A percentile compares a stretch with the other conserved stretches of the same genome.
phyloP scores from a whole-genome alignment of 2,888 invertebrate genomes.

The Oithona nana region DNA sequence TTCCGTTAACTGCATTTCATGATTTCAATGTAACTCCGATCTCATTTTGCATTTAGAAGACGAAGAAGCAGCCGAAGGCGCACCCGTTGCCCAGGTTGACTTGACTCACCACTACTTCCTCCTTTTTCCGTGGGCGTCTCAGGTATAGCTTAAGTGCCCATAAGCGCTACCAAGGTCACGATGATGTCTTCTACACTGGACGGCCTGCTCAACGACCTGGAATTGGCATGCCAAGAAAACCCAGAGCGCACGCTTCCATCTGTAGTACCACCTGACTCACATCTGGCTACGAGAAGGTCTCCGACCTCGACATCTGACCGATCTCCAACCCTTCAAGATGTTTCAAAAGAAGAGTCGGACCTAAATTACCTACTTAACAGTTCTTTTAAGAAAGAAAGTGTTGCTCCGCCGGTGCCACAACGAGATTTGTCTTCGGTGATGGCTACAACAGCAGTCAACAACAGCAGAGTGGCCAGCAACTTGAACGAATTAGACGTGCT shows the following conservation, averaged over 20 bases:
- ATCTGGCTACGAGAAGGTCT: not conserved
- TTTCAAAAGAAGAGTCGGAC: too few relatives aligned
- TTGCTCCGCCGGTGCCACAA: not conserved
- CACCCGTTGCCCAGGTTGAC: not conserved
- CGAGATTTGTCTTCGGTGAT: not conserved
- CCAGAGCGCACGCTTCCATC: too few relatives aligned
- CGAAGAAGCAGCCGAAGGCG: not conserved
- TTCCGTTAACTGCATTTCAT: too few relatives aligned
- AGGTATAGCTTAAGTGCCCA: not conserved
- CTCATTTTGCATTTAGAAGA: not conserved
- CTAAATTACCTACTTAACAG: too few relatives aligned
- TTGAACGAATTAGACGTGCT: slow-evolving; percentile 5
- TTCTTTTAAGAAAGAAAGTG: too few relatives aligned
- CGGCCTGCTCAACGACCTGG: not conserved
- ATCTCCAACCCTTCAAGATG: too few relatives aligned
- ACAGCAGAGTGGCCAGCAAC: not conserved
- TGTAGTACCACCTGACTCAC: not conserved
- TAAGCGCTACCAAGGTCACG: not conserved
- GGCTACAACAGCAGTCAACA: not conserved
- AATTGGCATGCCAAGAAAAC: not conserved
- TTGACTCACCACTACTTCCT: not conserved
- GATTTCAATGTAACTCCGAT: too few relatives aligned
- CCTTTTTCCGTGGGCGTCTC: not conserved
- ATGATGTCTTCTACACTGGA: not conserved
- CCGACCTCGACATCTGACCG: not conserved